Conservation (phyloP, 2,888 invertebrate genomes). For the Synergus japonicus region DNA sequence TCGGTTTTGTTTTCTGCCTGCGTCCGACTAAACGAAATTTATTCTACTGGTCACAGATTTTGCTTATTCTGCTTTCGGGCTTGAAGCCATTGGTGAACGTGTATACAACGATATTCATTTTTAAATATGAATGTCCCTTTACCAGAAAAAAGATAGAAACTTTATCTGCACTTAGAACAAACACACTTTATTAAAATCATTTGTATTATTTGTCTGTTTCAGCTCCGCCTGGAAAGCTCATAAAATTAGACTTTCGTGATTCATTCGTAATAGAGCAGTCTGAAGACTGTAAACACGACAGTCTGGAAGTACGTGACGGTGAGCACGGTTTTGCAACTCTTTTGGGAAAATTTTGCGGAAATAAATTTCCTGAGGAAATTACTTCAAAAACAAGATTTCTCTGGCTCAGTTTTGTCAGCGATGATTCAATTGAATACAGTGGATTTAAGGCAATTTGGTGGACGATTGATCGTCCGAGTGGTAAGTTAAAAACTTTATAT, state of each 20-base stretch:
- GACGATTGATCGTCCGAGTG: conserved; percentile 81
- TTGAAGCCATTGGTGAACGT: background rate
- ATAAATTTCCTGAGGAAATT: conserved; percentile 85
- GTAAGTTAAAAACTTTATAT: background rate
- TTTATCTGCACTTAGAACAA: background rate
- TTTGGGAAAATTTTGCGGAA: conserved; percentile 85
- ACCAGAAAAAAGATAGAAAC: background rate
- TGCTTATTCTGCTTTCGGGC: conserved; percentile 29
- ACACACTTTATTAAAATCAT: background rate
- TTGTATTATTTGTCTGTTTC: conserved; percentile 65
- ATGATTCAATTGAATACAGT: conserved; percentile 87
- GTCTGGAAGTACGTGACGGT: conserved; percentile 90
- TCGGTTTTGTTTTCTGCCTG: conserved; percentile 35
- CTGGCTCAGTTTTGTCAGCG: conserved; percentile 88
- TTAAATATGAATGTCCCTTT: background rate
- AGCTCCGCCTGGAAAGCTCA: conserved; percentile 83
- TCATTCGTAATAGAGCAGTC: conserved; percentile 85
- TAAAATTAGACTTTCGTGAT: conserved; percentile 89
- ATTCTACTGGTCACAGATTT: conserved; percentile 30
- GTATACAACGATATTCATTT: background rate
- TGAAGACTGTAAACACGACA: conserved; percentile 87
- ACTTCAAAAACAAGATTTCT: conserved; percentile 86
- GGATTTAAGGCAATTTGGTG: conserved; percentile 89
- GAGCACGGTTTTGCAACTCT: conserved; percentile 86
- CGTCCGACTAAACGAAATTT: conserved; percentile 34